These are phyloP conservation scores for Hippopotamyrus pictus DNA, from an alignment of 2,797 vertebrate species.

Conservation along the genomic window DNA sequence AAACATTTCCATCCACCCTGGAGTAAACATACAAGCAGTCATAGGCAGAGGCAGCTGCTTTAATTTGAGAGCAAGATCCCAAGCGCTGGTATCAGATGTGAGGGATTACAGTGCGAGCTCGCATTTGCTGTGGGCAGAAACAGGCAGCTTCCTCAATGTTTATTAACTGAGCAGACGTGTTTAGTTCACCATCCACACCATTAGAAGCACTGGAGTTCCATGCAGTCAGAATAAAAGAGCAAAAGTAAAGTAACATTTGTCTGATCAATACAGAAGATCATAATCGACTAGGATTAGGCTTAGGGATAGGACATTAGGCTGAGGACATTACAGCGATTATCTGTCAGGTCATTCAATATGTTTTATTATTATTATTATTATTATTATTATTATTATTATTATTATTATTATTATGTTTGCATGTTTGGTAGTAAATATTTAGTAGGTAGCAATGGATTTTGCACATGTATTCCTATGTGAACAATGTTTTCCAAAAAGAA, in stretches of 20 bases:
- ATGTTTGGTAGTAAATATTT: background rate
- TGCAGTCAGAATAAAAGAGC: background rate
- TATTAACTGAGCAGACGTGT: background rate
- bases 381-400: background rate
- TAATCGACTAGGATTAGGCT: background rate
- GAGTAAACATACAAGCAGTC: constrained; percentile 19
- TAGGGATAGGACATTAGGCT: background rate
- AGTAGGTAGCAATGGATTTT: background rate
- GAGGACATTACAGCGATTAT: background rate
- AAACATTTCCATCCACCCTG: constrained; percentile 19
- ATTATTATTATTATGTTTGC: background rate
- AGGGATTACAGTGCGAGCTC: constrained; percentile 39
- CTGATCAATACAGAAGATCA: background rate
- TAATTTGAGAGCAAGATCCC: constrained; percentile 40
- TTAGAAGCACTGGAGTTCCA: background rate
- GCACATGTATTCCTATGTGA: background rate
- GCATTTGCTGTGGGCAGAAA: constrained; percentile 47
- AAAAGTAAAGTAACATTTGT: background rate
- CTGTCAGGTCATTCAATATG: background rate
- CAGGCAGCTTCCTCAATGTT: background rate
- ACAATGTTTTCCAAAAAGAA: background rate
- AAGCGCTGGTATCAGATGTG: constrained; percentile 38
- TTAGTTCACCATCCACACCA: background rate
- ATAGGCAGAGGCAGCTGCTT: constrained; percentile 19
- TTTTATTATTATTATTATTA: background rate